Base-by-base conservation (phyloP, 2,888 invertebrate genomes). In the Rhaphigaster nebulosa region DNA sequence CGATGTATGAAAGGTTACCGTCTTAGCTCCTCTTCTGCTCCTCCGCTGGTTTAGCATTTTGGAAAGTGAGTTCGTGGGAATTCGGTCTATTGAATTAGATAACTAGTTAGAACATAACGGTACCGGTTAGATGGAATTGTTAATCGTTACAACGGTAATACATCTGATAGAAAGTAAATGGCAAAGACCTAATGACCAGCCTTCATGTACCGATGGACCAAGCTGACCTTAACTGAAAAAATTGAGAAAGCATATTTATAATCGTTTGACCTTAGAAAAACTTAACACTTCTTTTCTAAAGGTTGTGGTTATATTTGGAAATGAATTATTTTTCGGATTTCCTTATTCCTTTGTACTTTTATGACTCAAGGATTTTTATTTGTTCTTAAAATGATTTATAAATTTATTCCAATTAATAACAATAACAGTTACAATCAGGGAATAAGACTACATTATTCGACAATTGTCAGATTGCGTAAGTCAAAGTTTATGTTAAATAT, bases 31-130 rank as follows among this genome's bases (percentile, higher is more conserved):
- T 84, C 84, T 84, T 84, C 84, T 84, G 41, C 84, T 84, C n/a
- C 45, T 84, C n/a, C 12, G n/a, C 26, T n/a, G 45, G 84, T 41
- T 50, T 84, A 84, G 45, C 84, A 84, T 84, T 84, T 84, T 41
- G 84, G 84, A 84, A 84, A 45, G 84, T 50, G 84, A 50, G 45
- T 50, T 84, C 84, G 84, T 84, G 84, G 45, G 84, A 84, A 84
- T 41, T 84, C 84, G 45, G 84, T 50, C 84, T 84, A 84, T 84
- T 84, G 84, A 84, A 84, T 84, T 41, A 84, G 84, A 84, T 84
- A 84, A 84, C 45, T 50, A 84, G 45, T 76, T 38, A 29, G 70
- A 23, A 38, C 38, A 76, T 41, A 84, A 84, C 41, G 84, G 84
- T 26, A 26, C 41, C 0, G 5, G 84, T 0, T 45, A 45, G 10